phyloP scores from a whole-genome alignment of 2,113 vertebrate species.

The Ammospiza nelsoni region DNA sequence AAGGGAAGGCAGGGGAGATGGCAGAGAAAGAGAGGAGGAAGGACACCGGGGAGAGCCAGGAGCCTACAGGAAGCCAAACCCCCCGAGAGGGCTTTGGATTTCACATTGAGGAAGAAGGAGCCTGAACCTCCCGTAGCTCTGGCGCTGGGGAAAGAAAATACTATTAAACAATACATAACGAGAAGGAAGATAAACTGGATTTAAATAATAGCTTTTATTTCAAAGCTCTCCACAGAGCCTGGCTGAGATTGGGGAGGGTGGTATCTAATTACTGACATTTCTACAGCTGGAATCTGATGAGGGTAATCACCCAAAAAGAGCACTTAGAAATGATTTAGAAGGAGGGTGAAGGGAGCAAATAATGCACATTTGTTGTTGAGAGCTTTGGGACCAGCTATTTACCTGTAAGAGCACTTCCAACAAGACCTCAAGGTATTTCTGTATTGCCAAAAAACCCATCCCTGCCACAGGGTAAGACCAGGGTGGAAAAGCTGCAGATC shows the following conservation, averaged over 20 bases:
- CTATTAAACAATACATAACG: background rate
- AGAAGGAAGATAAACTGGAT: slow-evolving; percentile 31
- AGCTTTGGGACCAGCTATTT: slow-evolving; percentile 7
- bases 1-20: background rate
- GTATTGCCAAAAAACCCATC: background rate
- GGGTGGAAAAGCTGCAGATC: background rate
- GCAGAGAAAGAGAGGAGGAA: slow-evolving; percentile 7
- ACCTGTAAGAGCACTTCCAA: background rate
- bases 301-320: background rate
- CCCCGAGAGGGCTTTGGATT: slow-evolving; percentile 38
- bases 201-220: slow-evolving; percentile 39
- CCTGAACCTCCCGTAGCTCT: background rate
- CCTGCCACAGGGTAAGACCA: background rate
- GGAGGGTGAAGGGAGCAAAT: background rate
- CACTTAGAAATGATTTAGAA: background rate
- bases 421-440: background rate
- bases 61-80: slow-evolving; percentile 32
- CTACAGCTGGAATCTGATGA: slow-evolving; percentile 32
- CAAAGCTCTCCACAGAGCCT: slow-evolving; percentile 22
- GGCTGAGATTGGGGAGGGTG: background rate
- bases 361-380: background rate
- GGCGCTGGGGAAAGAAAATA: slow-evolving; percentile 19
- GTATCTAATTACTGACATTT: slow-evolving; percentile 9
- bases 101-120: slow-evolving; percentile 34
- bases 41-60: slow-evolving; percentile 19